These are phyloP conservation scores for Pachymerium ferrugineum DNA, from an alignment of 2,888 invertebrate genomes.

Conservation along the genomic window DNA sequence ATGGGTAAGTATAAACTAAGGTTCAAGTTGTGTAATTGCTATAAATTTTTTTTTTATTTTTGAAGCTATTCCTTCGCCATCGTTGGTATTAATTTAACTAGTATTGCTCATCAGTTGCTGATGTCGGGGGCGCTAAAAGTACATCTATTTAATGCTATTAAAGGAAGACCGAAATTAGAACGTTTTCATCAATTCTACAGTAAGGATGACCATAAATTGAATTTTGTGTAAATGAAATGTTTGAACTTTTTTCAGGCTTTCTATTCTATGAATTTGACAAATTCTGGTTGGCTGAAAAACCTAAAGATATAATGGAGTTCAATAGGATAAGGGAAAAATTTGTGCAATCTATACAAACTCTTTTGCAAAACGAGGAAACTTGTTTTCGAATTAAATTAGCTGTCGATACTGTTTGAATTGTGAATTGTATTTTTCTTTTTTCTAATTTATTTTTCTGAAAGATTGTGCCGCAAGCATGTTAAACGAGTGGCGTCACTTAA, in stretches of 20 bases:
- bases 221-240: too few relatives aligned
- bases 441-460: too few relatives aligned
- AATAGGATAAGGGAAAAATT: slow-evolving; percentile 78
- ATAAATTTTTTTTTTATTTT: background rate
- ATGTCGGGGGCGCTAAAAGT: slow-evolving; percentile 76
- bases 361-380: slow-evolving; percentile 62
- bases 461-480: too few relatives aligned
- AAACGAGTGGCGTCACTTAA: too few relatives aligned
- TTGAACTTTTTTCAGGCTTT: slow-evolving; percentile 56
- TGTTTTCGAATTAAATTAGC: slow-evolving; percentile 73
- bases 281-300: slow-evolving; percentile 87
- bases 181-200: slow-evolving; percentile 91
- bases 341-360: slow-evolving; percentile 64
- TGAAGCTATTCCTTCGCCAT: slow-evolving; percentile 54
- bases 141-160: slow-evolving; percentile 78
- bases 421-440: too few relatives aligned
- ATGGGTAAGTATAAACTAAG: slow-evolving; percentile 65
- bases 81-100: slow-evolving; percentile 86
- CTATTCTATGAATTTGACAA: slow-evolving; percentile 90
- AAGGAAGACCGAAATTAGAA: slow-evolving; percentile 43
- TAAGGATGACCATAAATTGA: slow-evolving; percentile 39
- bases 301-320: slow-evolving; percentile 93
- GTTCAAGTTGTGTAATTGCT: background rate
- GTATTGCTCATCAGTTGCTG: slow-evolving; percentile 76
- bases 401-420: slow-evolving; percentile 65